Base-by-base conservation (phyloP, 2,797 vertebrate species). In the Ptychadena robeensis region DNA sequence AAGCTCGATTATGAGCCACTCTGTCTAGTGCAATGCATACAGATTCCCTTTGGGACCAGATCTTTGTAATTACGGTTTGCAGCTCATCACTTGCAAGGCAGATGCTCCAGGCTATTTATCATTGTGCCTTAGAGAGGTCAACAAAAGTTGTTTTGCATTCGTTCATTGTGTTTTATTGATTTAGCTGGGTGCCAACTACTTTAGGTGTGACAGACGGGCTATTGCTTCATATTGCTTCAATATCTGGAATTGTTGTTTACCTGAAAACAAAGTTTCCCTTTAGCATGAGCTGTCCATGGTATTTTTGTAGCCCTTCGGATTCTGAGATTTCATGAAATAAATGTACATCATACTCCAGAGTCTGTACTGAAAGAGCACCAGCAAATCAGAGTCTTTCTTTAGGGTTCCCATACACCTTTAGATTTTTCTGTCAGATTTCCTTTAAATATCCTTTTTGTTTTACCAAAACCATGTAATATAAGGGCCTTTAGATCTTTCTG, bases 101-200 rank as follows among this genome's bases (percentile, higher is more conserved):
- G 35, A 69, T 76, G 80, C 80, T 63, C 31, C 63, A n/a, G 80
- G 80, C 65, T 82, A 73, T 82, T 76, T 76, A 82, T 61, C 32
- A 74, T 59, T 14, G 27, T 18, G 68, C 34, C 40, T 44, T 14
- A 10, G 63, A 40, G 80, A 82, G 44, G 72, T 82, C 71, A 82
- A 75, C 71, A 68, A 61, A 73, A 77, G 61, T 75, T 82, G 25
- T 74, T 82, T 82, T 82, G 38, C 22, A 48, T 65, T n/a, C 69
- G 59, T 57, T 68, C 67, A 38, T 38, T 53, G 34, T 40, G 75
- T 53, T 30, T 74, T 31, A 76, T 65, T 65, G 9, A 44, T 76
- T 66, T 48, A 48, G 28, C 22, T 32, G 40, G 63, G 63, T 27
- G 14, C 74, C 9, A 48, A 3, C 63, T 48, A 9, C 59, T 61